Evolutionary conservation across 2,888 invertebrate genomes (phyloP).

Genomic region (Atrina japonica): DNA sequence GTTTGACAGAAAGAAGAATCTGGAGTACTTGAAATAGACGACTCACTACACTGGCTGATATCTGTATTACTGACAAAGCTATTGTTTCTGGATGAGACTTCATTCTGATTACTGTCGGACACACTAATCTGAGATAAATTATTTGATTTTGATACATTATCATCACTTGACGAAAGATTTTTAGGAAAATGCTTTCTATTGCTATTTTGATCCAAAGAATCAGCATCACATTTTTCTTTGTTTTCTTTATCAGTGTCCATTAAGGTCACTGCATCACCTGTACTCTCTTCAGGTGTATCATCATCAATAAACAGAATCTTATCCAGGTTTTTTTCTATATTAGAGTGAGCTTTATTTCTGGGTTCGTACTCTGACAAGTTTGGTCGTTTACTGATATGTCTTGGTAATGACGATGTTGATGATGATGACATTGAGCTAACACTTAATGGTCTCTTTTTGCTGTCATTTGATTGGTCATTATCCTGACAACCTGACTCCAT

Average conservation of each 20-base stretch:
- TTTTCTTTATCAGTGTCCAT: constrained; percentile 49
- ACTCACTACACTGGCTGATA: constrained; percentile 13
- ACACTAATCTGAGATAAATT: neutral
- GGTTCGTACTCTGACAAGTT: constrained; percentile 59
- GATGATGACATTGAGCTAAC: constrained; percentile 80
- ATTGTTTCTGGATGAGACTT: neutral
- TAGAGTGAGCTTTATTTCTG: constrained; percentile 42
- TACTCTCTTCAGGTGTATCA: constrained; percentile 38
- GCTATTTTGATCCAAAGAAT: neutral
- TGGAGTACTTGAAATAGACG: constrained; percentile 36
- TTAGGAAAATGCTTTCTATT: neutral
- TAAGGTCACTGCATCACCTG: constrained; percentile 56
- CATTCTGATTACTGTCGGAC: neutral
- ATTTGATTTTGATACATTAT: neutral
- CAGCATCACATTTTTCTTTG: neutral
- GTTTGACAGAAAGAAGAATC: constrained; percentile 37
- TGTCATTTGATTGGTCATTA: constrained; percentile 69
- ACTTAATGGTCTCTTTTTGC: constrained; percentile 78
- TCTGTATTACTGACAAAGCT: neutral
- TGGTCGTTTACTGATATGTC: constrained; percentile 69
- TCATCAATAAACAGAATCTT: constrained; percentile 62
- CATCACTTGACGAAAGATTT: constrained; percentile 2
- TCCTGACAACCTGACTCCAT: constrained; percentile 22
- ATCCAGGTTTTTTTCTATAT: constrained; percentile 59
- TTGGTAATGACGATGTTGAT: constrained; percentile 74